phyloP scores from a whole-genome alignment of 2,797 vertebrate species.

The Siniperca obscura region DNA sequence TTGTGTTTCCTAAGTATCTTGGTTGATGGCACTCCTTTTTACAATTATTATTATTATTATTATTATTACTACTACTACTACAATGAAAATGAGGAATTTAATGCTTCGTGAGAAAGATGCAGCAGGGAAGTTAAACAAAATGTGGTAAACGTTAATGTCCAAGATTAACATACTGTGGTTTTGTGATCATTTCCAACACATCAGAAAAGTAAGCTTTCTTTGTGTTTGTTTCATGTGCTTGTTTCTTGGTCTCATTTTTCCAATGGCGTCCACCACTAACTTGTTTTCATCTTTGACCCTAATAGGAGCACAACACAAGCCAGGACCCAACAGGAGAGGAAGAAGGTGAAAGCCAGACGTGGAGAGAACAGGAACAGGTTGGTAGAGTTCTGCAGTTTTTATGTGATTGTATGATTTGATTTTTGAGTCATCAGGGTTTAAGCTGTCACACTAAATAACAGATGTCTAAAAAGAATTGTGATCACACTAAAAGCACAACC shows the following conservation, averaged over 20 bases:
- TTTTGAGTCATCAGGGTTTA: background rate
- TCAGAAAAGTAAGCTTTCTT: background rate
- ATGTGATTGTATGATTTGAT: background rate
- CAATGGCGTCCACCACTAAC: slow-evolving; percentile 84
- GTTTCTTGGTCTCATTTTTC: slow-evolving; percentile 78
- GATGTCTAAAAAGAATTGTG: background rate
- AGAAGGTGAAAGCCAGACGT: slow-evolving; percentile 91
- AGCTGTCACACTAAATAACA: background rate
- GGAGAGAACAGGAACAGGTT: slow-evolving; percentile 89
- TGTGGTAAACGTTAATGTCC: background rate
- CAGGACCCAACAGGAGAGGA: slow-evolving; percentile 89
- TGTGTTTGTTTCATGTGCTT: background rate
- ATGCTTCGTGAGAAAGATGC: background rate
- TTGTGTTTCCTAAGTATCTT: background rate
- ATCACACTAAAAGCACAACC: background rate
- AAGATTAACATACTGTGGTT: background rate
- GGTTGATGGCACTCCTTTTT: background rate
- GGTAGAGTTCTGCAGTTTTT: slow-evolving; percentile 10
- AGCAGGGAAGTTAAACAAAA: background rate
- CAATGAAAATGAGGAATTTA: background rate
- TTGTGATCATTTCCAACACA: background rate
- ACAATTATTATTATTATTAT: background rate
- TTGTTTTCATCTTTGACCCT: slow-evolving; percentile 77
- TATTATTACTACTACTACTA: background rate
- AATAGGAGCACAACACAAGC: slow-evolving; percentile 87